These are phyloP conservation scores for Andrena dorsata DNA, from an alignment of 2,888 invertebrate genomes.

Conservation along the genomic window DNA sequence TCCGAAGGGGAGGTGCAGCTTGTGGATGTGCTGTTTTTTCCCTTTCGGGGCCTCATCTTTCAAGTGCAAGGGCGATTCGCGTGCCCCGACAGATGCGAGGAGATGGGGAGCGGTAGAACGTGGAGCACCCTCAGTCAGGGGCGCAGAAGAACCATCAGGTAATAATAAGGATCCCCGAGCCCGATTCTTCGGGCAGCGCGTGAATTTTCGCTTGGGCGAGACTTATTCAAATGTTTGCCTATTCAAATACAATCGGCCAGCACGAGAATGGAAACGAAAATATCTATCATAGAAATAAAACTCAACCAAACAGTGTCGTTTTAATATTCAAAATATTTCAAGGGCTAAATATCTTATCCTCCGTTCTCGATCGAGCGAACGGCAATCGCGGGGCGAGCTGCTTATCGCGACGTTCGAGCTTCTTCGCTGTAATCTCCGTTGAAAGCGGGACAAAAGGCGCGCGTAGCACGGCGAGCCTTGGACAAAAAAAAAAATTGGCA, in stretches of 20 bases:
- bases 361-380: background rate
- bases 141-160: conserved; percentile 75
- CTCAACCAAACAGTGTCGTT: too few species aligned
- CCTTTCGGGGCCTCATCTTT: conserved; percentile 49
- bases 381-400: conserved; percentile 13
- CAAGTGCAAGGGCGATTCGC: conserved; percentile 69
- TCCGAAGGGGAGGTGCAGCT: conserved; percentile 24
- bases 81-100: conserved; percentile 79
- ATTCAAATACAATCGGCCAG: conserved; percentile 35
- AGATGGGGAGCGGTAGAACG: conserved; percentile 54
- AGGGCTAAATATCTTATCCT: too few species aligned
- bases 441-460: conserved; percentile 52
- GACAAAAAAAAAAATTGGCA: conserved; percentile 63
- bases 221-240: conserved; percentile 68
- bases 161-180: conserved; percentile 73
- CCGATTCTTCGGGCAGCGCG: conserved; percentile 62
- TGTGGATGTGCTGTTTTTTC: conserved; percentile 59
- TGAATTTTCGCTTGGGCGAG: conserved; percentile 57
- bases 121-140: conserved; percentile 51
- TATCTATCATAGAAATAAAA: too few species aligned
- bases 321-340: too few species aligned
- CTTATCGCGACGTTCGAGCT: conserved; percentile 22
- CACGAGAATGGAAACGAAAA: too few species aligned
- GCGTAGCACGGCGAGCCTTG: conserved; percentile 41
- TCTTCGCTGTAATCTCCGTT: conserved; percentile 46